phyloP scores from a whole-genome alignment of 2,888 invertebrate species.

The Melanargia galathea region DNA sequence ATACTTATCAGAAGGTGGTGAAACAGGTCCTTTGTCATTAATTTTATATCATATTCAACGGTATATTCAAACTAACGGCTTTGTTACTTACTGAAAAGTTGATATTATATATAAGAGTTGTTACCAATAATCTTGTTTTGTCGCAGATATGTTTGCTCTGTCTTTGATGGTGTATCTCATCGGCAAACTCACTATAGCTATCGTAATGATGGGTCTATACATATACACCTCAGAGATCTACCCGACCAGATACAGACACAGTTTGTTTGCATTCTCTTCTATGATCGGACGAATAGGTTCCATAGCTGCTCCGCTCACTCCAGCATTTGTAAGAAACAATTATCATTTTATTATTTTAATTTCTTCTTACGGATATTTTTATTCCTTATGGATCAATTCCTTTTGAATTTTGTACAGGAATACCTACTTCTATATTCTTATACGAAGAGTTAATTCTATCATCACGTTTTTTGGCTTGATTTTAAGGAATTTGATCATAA shows the following conservation, averaged over 20 bases:
- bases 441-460: neutral
- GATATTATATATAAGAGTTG: no score
- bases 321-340: slow-evolving; percentile 70
- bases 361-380: no score
- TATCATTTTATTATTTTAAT: neutral
- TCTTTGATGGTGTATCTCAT: slow-evolving; percentile 74
- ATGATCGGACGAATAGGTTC: slow-evolving; percentile 85
- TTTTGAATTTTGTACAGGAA: no score
- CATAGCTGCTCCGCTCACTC: slow-evolving; percentile 84
- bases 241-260: slow-evolving; percentile 83
- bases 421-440: no score
- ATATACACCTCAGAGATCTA: slow-evolving; percentile 84
- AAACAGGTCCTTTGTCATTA: no score
- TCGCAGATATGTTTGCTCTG: slow-evolving; percentile 40
- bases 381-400: no score
- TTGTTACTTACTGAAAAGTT: neutral
- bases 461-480: neutral
- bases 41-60: no score
- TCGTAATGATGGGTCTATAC: slow-evolving; percentile 81
- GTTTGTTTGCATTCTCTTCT: slow-evolving; percentile 82
- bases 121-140: neutral
- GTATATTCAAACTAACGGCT: no score
- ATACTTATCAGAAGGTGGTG: no score
- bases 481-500: neutral
- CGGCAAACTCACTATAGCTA: slow-evolving; percentile 82